Evolutionary conservation across 2,888 invertebrate species (phyloP), one percentile per base, ranked within the genome.

Genomic region (Drosophila merina): DNA sequence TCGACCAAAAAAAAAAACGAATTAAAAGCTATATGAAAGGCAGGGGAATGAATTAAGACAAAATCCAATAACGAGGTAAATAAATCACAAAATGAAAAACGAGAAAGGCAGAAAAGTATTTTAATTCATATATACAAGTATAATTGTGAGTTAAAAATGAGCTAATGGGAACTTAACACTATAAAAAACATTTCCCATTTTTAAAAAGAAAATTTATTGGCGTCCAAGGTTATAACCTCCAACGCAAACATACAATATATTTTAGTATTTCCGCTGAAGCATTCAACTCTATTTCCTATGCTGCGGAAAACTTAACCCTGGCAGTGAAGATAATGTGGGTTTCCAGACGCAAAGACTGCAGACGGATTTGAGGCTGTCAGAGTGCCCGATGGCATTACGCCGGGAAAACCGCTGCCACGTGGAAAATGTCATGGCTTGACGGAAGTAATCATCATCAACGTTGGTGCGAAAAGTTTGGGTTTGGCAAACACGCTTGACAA

Each of bases 381-480:
- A 51, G 49, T 38, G 44, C 20, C 49, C 36, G 54, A 48, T 52
- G 67, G 49, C 51, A 57, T 55, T 57, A 67, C 28, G 51, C 30
- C 48, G 33, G 33, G 49, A 57, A 60, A 67, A 44, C 31, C 45
- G 9, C 12, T 38, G 47, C 54, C 66, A 47, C 57, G 45, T 50
- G 57, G 48, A 57, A 63, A 76, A 69, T 71, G 47, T 59, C 49
- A 58, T 45, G 57, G 57, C 56, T 64, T 59, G 68, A 60, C 77
- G 77, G 80, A 83, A 79, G 76, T 79, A 79, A 79, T 79, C 77
- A 75, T 75, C 81, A 69, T 74, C 76, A 79, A 48, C 54, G 44
- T 45, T 48, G 55, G 42, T 33, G 42, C 36, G 38, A 59, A 55
- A 60, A 31, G 55, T 48, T 52, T 51, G 57, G 45, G 40, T 57